Evolutionary conservation across 2,113 vertebrate species (phyloP), one percentile per base, ranked within the genome.

Genomic region (Carettochelys insculpta): DNA sequence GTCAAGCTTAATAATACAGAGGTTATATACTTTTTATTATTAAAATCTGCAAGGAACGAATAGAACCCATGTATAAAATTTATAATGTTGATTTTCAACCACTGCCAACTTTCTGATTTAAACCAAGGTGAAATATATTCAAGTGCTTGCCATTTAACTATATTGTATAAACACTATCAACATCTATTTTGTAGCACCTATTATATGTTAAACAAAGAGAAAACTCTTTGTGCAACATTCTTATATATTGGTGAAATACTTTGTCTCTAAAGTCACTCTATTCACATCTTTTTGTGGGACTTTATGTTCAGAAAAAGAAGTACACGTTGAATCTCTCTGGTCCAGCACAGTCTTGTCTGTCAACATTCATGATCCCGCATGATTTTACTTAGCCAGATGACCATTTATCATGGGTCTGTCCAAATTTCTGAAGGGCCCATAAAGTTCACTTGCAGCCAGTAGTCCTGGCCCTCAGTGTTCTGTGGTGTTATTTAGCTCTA

Each of bases 161-260:
- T 3, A 1, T 25, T 84, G 77, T 43, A 83, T 24, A 6, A 47
- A 14, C 75, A 25, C 48, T 22, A n/a, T 14, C 0, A 5, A 51
- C 85, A 25, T 45, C 65, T 65, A 52, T 56, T 9, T 68, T 22
- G n/a, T 19, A 68, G 17, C 19, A 68, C n/a, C 9, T 68, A 68
- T 38, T 58, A 20, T 34, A 61, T 34, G 10, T 38, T 68, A 11
- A 68, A 24, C 61, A 86, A 73, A 73, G 83, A 43, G 50, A 41
- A 73, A 76, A 29, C 22, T 4, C 3, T 85, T 83, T 19, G 3
- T 29, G 3, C 31, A 17, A 54, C 29, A 31, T 51, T 76, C 11
- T 2, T 1, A 53, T 50, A 5, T 16, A 2, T 6, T 29, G 80
- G 82, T 79, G 41, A 80, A n/a, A 45, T 13, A 20, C 2, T 0